phyloP scores from a whole-genome alignment of 2,113 vertebrate genomes.

The Phycodurus eques region DNA sequence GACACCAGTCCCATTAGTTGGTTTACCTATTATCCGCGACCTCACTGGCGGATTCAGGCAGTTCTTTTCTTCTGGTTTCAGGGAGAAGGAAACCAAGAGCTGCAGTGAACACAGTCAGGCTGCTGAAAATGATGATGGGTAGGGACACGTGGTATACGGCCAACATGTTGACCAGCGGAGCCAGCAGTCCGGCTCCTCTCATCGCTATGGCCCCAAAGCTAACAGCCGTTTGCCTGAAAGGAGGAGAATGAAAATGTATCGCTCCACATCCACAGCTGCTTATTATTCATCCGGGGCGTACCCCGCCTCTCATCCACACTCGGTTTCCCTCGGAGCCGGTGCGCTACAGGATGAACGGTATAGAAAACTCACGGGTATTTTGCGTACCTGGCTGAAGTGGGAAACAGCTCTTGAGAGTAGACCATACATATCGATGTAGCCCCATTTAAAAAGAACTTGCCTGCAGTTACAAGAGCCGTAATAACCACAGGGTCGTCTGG shows the following conservation, averaged over 20 bases:
- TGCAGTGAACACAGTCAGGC: slow-evolving; percentile 46
- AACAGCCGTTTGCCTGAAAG: slow-evolving; percentile 74
- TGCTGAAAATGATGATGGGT: slow-evolving; percentile 72
- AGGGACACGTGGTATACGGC: slow-evolving; percentile 51
- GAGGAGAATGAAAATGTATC: background rate
- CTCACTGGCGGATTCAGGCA: slow-evolving; percentile 63
- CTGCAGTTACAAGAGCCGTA: slow-evolving; percentile 44
- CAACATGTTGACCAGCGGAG: slow-evolving; percentile 72
- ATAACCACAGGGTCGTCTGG: slow-evolving; percentile 44
- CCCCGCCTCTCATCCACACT: background rate
- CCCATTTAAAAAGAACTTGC: slow-evolving; percentile 59
- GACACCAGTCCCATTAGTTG: background rate
- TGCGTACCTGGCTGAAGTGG: slow-evolving; percentile 63
- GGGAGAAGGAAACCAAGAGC: slow-evolving; percentile 71
- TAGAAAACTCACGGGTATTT: background rate
- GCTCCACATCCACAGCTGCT: too few relatives aligned
- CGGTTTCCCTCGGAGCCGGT: too few relatives aligned
- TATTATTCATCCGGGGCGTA: background rate
- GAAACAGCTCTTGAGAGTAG: slow-evolving; percentile 69
- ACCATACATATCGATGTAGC: slow-evolving; percentile 48
- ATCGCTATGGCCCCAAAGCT: slow-evolving; percentile 70
- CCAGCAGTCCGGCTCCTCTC: slow-evolving; percentile 61
- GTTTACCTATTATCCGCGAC: slow-evolving; percentile 23
- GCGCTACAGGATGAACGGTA: background rate
- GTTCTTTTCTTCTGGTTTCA: slow-evolving; percentile 67